Percentiles rank a stretch among this genome's conserved stretches.
phyloP scores from a whole-genome alignment of 2,888 invertebrate species.

The Erannis defoliaria region DNA sequence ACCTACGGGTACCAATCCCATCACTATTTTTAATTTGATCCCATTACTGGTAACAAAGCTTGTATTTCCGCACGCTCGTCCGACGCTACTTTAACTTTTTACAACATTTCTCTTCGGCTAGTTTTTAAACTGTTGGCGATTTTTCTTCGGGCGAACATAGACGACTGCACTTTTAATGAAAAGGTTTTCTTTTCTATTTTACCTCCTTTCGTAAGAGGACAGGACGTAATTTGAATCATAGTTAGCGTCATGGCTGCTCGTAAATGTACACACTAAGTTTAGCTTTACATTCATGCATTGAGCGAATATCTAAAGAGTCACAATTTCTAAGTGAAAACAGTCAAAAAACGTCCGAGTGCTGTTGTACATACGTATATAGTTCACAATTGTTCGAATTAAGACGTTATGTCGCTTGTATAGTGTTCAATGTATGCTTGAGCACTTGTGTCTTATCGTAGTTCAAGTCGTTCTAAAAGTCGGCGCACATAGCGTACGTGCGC shows the following conservation, averaged over 20 bases:
- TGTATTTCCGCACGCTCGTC: slow-evolving; percentile 23
- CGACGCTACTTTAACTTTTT: slow-evolving; percentile 25
- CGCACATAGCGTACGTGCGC: too few relatives aligned
- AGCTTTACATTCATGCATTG: too few relatives aligned
- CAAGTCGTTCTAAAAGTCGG: too few relatives aligned
- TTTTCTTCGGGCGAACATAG: slow-evolving; percentile 16
- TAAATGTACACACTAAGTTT: neutral
- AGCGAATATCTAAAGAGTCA: too few relatives aligned
- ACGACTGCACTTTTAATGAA: slow-evolving; percentile 13
- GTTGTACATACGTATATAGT: too few relatives aligned
- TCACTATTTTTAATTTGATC: slow-evolving; percentile 50
- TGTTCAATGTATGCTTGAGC: too few relatives aligned
- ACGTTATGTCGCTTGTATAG: too few relatives aligned
- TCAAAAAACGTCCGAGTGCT: too few relatives aligned
- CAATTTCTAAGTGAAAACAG: too few relatives aligned
- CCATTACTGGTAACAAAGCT: slow-evolving; percentile 41
- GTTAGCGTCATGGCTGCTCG: neutral
- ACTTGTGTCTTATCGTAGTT: too few relatives aligned
- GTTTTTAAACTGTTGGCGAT: slow-evolving; percentile 24
- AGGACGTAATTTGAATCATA: neutral
- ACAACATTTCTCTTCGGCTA: slow-evolving; percentile 13
- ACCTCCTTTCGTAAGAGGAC: neutral
- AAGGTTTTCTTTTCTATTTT: slow-evolving; percentile 12
- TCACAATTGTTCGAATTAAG: too few relatives aligned
- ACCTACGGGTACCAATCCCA: slow-evolving; percentile 10